Base-by-base conservation (phyloP, 1,140 invertebrate genomes). In the Aphaenogaster ashmeadi region DNA sequence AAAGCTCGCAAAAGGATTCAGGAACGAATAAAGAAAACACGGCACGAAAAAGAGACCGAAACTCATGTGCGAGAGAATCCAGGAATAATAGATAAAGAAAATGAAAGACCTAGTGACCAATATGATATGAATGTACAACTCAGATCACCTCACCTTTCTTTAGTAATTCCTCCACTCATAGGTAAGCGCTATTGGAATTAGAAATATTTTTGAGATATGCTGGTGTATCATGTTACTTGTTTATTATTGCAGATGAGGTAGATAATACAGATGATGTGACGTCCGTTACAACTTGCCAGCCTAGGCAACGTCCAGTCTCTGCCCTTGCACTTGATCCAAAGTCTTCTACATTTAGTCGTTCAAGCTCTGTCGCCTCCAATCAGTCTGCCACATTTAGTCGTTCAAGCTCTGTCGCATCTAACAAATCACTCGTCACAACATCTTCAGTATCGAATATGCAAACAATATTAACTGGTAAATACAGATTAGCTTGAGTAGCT, bases 71-170 rank as follows among this genome's bases (percentile, higher is more conserved):
- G 6, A 66, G 3, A 44, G 6, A 66, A 66, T 0, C 38, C 13
- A n/a, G 64, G 6, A 66, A 66, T 8, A 66, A 66, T 44, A 66
- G 18, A 41, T 41, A 66, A 21, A 41, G 38, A 66, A 66, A 66
- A 66, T 64, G 3, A 64, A 64, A 6, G 11, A 13, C 33, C 6
- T 64, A 1, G 13, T 64, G 6, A 7, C 33, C 33, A 58, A 58
- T 8, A 27, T 58, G 11, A 38, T 64, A n/a, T n/a, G n/a, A n/a
- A n/a, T n/a, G 1, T 18, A 64, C 13, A 36, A 8, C 3, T 7
- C 36, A 66, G 38, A 41, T 66, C 64, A 66, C 7, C 64, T 66
- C 38, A 66, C 38, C n/a, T n/a, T n/a, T 44, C 9, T 66, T 66
- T n/a, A 64, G 27, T 18, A 64, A 38, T 6, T 64, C 33, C 13